phyloP scores from a whole-genome alignment of 2,888 invertebrate species.

The Nemurella pictetii region DNA sequence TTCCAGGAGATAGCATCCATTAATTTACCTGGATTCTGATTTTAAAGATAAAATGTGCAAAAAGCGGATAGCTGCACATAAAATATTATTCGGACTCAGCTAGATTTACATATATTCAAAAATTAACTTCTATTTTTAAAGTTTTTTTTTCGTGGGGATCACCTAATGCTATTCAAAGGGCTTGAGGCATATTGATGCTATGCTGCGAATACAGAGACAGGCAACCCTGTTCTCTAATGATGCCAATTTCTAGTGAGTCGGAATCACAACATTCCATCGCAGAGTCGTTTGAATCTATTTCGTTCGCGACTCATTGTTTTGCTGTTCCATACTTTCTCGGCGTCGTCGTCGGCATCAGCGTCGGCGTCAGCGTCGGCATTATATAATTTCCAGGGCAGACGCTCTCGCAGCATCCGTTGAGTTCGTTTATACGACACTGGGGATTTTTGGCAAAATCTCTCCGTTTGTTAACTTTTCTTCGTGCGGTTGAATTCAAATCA shows the following conservation, averaged over 20 bases:
- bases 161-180: not conserved
- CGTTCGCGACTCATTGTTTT: not conserved
- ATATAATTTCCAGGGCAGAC: not conserved
- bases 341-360: not conserved
- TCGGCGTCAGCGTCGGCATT: not conserved
- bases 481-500: not conserved
- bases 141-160: not conserved
- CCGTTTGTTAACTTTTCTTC: slow-evolving; percentile 18
- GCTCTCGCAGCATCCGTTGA: not conserved
- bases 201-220: not conserved
- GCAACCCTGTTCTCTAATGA: not conserved
- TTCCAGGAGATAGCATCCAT: not conserved
- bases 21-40: not conserved
- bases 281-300: not conserved
- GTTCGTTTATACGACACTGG: slow-evolving; percentile 10
- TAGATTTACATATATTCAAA: not conserved
- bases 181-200: not conserved
- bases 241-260: not conserved
- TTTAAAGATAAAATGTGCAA: not conserved
- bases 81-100: not conserved
- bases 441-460: slow-evolving; percentile 13
- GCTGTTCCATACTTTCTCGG: not conserved
- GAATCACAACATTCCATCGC: not conserved
- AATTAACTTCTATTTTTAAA: not conserved
- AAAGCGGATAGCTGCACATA: not conserved